phyloP scores from a whole-genome alignment of 1,140 invertebrate species.

The Antheraea pernyi region DNA sequence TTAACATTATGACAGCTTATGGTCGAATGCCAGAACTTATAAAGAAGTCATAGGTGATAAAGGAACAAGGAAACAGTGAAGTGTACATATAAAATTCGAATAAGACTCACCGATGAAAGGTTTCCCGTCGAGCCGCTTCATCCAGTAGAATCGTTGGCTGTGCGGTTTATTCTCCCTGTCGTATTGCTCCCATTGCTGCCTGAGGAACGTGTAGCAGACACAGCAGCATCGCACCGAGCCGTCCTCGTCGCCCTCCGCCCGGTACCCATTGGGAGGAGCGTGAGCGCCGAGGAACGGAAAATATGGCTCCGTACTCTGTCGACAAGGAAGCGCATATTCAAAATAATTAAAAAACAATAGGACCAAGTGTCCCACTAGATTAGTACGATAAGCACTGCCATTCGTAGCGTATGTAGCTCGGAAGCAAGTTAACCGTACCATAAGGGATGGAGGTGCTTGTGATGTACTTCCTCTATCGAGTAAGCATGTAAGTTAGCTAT shows the following conservation, averaged over 20 bases:
- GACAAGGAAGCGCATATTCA: background rate
- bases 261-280: constrained; percentile 87
- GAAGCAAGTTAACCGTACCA: no score
- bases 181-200: constrained; percentile 94
- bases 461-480: no score
- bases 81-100: background rate
- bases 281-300: constrained; percentile 95
- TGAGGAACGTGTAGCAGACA: constrained; percentile 91
- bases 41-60: no score
- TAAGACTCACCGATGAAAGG: constrained; percentile 85
- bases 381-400: no score
- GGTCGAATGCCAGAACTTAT: no score
- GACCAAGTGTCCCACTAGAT: no score
- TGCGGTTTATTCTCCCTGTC: constrained; percentile 91
- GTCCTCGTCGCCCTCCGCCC: constrained; percentile 75
- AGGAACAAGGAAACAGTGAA: no score
- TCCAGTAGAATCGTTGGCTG: constrained; percentile 93
- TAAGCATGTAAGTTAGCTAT: no score
- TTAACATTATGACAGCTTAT: no score
- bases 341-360: no score
- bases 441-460: no score
- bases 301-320: constrained; percentile 83
- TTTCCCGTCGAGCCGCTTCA: constrained; percentile 94
- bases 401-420: no score
- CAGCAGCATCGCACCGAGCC: constrained; percentile 82